phyloP scores from a whole-genome alignment of 2,888 invertebrate genomes.

The Penaeus monodon region DNA sequence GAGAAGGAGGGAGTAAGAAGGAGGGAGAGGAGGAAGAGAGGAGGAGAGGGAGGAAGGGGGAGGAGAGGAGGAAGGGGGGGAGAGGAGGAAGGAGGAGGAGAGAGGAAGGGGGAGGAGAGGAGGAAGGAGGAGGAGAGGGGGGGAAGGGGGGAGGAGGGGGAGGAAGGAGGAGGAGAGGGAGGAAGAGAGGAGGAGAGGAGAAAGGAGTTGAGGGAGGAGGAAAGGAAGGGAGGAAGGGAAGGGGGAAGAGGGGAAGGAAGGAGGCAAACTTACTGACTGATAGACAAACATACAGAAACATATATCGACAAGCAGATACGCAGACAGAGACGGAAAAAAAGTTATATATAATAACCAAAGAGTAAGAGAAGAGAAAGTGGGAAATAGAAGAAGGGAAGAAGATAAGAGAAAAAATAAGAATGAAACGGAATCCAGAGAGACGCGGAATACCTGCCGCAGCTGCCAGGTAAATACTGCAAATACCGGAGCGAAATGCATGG shows the following conservation, averaged over 20 bases:
- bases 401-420: background rate
- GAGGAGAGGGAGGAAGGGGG: background rate
- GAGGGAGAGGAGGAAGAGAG: background rate
- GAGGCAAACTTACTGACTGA: too few species aligned
- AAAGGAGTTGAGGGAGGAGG: too few species aligned
- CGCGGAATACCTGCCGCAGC: too few species aligned
- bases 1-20: background rate
- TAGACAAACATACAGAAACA: too few species aligned
- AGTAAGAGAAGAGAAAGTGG: too few species aligned
- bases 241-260: background rate
- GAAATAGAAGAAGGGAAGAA: too few species aligned
- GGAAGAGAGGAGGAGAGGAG: background rate
- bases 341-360: too few species aligned
- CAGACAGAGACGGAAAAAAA: too few species aligned
- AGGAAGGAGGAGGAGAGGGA: background rate
- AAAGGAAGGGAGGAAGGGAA: background rate
- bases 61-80: background rate
- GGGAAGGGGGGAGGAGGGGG: background rate
- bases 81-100: background rate
- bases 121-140: background rate
- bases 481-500: too few species aligned
- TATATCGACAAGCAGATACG: too few species aligned
- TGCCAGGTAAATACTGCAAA: too few species aligned
- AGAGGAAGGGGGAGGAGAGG: background rate
- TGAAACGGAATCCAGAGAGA: background rate